Conservation (phyloP, 2,888 invertebrate species). For the Parnassius apollo region DNA sequence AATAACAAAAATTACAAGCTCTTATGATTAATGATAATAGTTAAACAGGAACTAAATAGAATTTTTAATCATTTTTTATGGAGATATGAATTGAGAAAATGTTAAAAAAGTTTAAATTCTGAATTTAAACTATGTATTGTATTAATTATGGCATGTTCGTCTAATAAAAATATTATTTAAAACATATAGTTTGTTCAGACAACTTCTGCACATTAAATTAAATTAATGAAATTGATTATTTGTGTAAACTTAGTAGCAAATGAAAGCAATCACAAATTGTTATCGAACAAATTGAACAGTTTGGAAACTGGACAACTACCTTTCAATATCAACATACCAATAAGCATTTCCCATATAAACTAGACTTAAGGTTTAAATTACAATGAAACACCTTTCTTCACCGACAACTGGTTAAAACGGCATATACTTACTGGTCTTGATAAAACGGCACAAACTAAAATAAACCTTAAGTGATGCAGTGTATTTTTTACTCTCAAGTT, state of each 20-base stretch:
- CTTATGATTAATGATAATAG: not conserved
- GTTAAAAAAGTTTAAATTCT: no score
- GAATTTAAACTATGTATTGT: no score
- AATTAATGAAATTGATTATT: slow-evolving; percentile 10
- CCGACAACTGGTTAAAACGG: not conserved
- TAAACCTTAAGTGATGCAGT: slow-evolving; percentile 10
- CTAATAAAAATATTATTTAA: not conserved
- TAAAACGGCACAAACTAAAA: not conserved
- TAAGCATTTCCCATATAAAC: slow-evolving; percentile 9
- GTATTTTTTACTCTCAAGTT: slow-evolving; percentile 13
- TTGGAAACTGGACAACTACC: slow-evolving; percentile 10
- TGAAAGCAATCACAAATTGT: slow-evolving; percentile 2
- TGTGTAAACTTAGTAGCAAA: slow-evolving; percentile 9
- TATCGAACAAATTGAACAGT: slow-evolving; percentile 19
- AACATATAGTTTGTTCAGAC: not conserved
- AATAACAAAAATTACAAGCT: no score
- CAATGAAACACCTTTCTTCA: slow-evolving; percentile 16
- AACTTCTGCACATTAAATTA: slow-evolving; percentile 8
- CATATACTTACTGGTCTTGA: slow-evolving; percentile 9
- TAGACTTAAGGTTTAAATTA: slow-evolving; percentile 15
- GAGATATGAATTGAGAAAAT: no score
- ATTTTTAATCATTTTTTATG: no score
- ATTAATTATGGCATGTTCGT: no score
- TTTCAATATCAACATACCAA: slow-evolving; percentile 21
- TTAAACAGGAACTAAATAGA: not conserved